Base-by-base conservation (phyloP, 2,888 invertebrate genomes). In the Sicus ferrugineus region DNA sequence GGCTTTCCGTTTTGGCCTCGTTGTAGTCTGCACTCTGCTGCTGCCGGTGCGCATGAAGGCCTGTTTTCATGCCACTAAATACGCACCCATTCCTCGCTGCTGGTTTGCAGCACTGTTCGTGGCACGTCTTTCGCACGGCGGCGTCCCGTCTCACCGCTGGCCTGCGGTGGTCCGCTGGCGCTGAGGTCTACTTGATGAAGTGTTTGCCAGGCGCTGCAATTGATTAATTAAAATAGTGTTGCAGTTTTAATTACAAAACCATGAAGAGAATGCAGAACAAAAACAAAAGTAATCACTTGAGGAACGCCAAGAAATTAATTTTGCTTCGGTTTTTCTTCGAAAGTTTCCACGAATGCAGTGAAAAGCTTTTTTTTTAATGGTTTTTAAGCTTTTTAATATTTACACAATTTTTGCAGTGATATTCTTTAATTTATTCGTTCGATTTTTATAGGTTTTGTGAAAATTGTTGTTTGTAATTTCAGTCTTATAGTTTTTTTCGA, bases 221-320 rank as follows among this genome's bases (percentile, higher is more conserved):
- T 66, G 66, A 66, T 66, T 66, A 66, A 66, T 66, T 66, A 58
- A 42, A 66, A 66, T 58, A 64, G 50, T 64, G 42, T 16, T 64
- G 50, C 31, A 42, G 50, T 64, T 64, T 64, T 64, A 50, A 64
- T 64, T 64, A 34, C 19, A 23, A 64, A 31, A 48, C 46, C 30
- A 19, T 64, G 28, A 52, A 52, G 31, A 23, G 46, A 61, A 26
- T 16, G 23, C 34, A 61, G 16, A 42, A 4, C 23, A 23, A 42
- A 30, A 26, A 68, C 38, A 71, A 69, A 63, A 72, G 68, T 50
- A 70, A n/a, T n/a, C n/a, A n/a, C n/a, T n/a, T n/a, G n/a, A n/a
- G n/a, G 66, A 70, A 68, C 68, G 38, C 38, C 38, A 34, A 34
- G 11, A 34, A 11, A 6, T 34, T 34, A 34, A 34, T n/a, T n/a